These are phyloP conservation scores for Microcebus lehilahytsara DNA, from an alignment of 2,113 vertebrate species.

Conservation along the genomic window DNA sequence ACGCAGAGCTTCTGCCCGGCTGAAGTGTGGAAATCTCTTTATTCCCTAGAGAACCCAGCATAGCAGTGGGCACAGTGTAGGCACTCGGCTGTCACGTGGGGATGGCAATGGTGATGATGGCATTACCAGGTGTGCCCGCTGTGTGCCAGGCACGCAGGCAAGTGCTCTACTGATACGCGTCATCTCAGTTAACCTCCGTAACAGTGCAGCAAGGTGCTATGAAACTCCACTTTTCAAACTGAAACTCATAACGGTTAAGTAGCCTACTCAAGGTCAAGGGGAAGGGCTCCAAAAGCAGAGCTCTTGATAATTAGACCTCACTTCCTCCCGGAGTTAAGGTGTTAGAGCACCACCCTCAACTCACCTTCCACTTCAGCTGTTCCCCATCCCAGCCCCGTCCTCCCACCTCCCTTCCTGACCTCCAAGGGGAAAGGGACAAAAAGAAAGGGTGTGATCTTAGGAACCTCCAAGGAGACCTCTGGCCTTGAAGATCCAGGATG, in stretches of 20 bases:
- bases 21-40: background rate
- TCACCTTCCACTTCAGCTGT: background rate
- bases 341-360: background rate
- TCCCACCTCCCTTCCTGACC: background rate
- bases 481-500: background rate
- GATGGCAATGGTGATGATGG: accelerated
- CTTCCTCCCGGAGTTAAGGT: background rate
- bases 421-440: background rate
- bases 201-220: background rate
- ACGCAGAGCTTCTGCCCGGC: background rate
- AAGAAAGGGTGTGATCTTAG: background rate
- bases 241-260: background rate
- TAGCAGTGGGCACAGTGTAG: accelerated
- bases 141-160: background rate
- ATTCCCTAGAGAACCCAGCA: background rate
- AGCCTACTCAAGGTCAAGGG: background rate
- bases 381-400: background rate
- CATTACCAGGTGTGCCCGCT: accelerated
- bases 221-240: background rate
- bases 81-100: accelerated
- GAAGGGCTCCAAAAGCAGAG: background rate
- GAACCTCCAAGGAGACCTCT: too few species aligned
- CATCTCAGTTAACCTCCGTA: background rate
- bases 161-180: accelerated
- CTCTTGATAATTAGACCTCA: background rate